Percentiles rank a stretch among this genome's conserved stretches.
Conservation (phyloP, 2,113 vertebrate species). For the Todiramphus saurophagus region DNA sequence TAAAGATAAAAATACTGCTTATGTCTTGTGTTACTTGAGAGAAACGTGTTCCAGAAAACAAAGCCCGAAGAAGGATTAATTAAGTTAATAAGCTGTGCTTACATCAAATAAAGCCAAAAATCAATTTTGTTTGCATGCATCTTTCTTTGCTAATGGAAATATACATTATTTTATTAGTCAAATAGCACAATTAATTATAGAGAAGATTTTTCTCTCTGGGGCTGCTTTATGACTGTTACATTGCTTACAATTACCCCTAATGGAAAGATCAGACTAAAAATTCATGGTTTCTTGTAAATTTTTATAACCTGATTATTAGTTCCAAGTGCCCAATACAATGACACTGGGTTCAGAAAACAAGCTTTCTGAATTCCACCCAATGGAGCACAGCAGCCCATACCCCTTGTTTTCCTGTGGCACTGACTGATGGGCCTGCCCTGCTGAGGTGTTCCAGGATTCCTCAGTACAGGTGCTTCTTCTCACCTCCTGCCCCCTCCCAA, state of each 20-base stretch:
- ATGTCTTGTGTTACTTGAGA: neutral
- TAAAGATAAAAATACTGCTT: neutral
- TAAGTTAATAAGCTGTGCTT: constrained; percentile 1
- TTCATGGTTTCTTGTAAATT: neutral
- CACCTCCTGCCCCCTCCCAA: accelerated
- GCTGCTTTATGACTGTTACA: neutral
- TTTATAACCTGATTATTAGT: neutral
- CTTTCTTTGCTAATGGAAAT: neutral
- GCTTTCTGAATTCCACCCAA: neutral
- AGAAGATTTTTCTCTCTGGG: neutral
- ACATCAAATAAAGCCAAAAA: neutral
- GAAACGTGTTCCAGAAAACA: constrained; percentile 2
- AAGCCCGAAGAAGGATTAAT: neutral
- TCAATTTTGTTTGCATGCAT: neutral
- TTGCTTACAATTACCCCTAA: constrained; percentile 26
- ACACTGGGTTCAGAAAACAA: neutral
- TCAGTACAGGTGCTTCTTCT: neutral
- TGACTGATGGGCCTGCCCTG: accelerated
- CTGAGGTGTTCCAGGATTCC: accelerated
- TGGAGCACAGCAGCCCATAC: neutral
- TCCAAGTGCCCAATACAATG: neutral
- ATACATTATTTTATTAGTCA: neutral
- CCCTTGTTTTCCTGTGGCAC: accelerated
- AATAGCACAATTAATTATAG: constrained; percentile 32
- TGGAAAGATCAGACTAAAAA: constrained; percentile 17